Evolutionary conservation across 2,888 invertebrate genomes (phyloP).

Genomic region (Panzeria rudis): DNA sequence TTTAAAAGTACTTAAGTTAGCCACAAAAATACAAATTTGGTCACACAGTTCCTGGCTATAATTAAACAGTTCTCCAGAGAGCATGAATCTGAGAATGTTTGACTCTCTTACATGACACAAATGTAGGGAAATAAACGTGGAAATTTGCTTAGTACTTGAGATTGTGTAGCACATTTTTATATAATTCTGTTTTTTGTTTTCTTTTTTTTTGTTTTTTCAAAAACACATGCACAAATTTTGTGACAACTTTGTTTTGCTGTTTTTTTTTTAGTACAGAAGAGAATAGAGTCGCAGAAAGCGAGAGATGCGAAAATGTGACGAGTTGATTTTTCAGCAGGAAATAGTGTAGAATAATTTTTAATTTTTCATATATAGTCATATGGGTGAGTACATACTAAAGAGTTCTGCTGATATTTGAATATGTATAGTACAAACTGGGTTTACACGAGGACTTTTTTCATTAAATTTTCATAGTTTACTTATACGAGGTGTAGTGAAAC

Average conservation of each 20-base stretch:
- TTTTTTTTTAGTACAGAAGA: conserved; percentile 31
- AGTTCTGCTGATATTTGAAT: neutral
- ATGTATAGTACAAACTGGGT: neutral
- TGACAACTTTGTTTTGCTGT: conserved; percentile 14
- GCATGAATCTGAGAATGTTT: conserved; percentile 10
- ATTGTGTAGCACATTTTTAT: conserved; percentile 28
- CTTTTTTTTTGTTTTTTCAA: conserved; percentile 20
- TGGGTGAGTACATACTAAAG: conserved; percentile 20
- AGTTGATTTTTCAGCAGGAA: conserved; percentile 50
- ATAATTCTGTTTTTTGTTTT: conserved; percentile 16
- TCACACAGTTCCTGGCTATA: conserved; percentile 3
- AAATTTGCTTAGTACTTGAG: conserved; percentile 56
- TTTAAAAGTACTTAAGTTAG: neutral
- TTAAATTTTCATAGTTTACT: too few species aligned
- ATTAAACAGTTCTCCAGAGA: conserved; percentile 33
- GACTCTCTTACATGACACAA: conserved; percentile 38
- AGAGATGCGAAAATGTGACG: conserved; percentile 20
- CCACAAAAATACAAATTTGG: neutral
- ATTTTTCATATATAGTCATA: conserved; percentile 9
- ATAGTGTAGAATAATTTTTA: conserved; percentile 43
- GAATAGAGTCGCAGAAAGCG: neutral
- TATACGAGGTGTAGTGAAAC: too few species aligned
- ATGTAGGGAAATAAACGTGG: conserved; percentile 50
- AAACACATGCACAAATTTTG: conserved; percentile 52
- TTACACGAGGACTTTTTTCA: too few species aligned